Evolutionary conservation across 2,888 invertebrate genomes (phyloP).

Genomic region (Dermolepida albohirtum): DNA sequence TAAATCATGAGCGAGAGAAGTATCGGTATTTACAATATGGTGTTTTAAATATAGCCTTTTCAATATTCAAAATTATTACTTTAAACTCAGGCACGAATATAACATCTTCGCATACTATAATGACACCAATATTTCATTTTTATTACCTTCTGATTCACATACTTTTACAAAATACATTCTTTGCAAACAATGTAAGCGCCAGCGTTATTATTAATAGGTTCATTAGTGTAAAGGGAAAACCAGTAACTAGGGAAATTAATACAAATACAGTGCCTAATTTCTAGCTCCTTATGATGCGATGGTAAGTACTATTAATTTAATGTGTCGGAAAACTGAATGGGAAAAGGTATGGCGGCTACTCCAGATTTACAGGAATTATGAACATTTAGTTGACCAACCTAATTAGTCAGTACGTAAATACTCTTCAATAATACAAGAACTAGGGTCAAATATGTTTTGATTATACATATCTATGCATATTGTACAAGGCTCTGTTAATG

Average conservation of each 20-base stretch:
- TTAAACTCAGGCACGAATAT: constrained; percentile 7
- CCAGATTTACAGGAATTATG: constrained; percentile 31
- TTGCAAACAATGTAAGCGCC: constrained; percentile 4
- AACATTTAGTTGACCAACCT: constrained; percentile 29
- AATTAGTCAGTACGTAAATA: constrained; percentile 29
- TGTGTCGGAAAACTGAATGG: constrained; percentile 23
- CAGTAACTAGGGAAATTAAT: constrained; percentile 28
- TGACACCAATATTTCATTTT: constrained; percentile 29
- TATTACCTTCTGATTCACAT: constrained; percentile 20
- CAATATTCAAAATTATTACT: too few species aligned
- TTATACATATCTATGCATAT: constrained; percentile 10
- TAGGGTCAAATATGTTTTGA: constrained; percentile 15
- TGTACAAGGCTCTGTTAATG: neutral
- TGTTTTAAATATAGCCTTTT: too few species aligned
- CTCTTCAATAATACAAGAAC: constrained; percentile 19
- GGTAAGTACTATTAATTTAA: constrained; percentile 20
- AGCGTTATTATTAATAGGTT: constrained; percentile 34
- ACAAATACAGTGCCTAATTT: constrained; percentile 22
- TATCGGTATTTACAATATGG: too few species aligned
- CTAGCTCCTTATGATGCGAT: constrained; percentile 12
- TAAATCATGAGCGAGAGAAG: too few species aligned
- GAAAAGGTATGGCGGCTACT: constrained; percentile 17
- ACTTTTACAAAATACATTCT: constrained; percentile 27
- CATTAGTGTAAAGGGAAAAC: constrained; percentile 19
- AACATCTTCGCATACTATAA: constrained; percentile 26